Conservation (phyloP, 1,140 invertebrate genomes). For the Eufriesea mexicana region DNA sequence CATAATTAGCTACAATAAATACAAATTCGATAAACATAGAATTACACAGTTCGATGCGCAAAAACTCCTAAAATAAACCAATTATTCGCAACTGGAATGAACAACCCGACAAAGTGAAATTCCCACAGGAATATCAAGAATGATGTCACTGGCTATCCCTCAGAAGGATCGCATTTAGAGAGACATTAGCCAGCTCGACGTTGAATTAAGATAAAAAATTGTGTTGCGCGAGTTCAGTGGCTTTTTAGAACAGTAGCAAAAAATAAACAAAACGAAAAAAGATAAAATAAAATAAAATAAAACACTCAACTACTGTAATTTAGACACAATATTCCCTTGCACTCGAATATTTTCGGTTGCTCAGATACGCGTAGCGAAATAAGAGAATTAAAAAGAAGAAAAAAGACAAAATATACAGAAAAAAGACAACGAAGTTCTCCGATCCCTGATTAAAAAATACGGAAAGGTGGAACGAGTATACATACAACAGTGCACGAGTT, state of each 20-base stretch:
- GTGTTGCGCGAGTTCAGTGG: not conserved
- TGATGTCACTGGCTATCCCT: not conserved
- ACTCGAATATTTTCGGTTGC: not conserved
- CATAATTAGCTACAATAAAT: too few relatives aligned
- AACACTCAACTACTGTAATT: not conserved
- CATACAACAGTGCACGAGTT: not conserved
- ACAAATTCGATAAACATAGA: too few relatives aligned
- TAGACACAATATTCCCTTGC: not conserved
- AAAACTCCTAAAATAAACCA: too few relatives aligned
- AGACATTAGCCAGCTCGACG: constrained; percentile 2
- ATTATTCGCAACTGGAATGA: too few relatives aligned
- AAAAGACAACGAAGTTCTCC: not conserved
- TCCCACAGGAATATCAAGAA: not conserved
- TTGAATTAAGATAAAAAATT: constrained; percentile 24
- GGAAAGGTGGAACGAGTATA: too few relatives aligned
- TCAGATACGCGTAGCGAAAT: not conserved
- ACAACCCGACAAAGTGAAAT: not conserved
- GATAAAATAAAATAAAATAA: not conserved
- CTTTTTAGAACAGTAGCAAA: not conserved
- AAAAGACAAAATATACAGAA: not conserved
- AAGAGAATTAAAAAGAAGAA: not conserved
- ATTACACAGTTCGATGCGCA: too few relatives aligned
- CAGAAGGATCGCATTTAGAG: not conserved
- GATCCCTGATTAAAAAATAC: not conserved
- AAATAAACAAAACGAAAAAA: too few relatives aligned